phyloP scores from a whole-genome alignment of 2,888 invertebrate species.

The Scaptomyza cyrtandrae region DNA sequence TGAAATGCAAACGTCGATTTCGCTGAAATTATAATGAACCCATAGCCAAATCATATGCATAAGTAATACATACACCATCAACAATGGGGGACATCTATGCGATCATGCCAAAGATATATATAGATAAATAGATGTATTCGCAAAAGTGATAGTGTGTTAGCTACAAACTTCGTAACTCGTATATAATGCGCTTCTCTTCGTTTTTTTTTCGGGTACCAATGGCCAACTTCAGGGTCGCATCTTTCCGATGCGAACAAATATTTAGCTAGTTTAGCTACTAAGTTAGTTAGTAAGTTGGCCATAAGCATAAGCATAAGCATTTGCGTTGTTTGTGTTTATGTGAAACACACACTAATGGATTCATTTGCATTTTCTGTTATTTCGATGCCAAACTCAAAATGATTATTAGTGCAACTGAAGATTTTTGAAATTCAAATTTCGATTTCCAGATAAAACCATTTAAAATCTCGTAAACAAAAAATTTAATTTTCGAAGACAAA shows the following conservation, averaged over 20 bases:
- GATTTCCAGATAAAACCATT: background rate
- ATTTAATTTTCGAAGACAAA: too few relatives aligned
- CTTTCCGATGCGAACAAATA: slow-evolving; percentile 13
- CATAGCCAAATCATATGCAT: slow-evolving; percentile 50
- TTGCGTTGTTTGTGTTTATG: slow-evolving; percentile 4
- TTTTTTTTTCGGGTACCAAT: slow-evolving; percentile 17
- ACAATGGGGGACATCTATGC: slow-evolving; percentile 49
- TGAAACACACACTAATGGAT: slow-evolving; percentile 7
- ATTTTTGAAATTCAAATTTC: background rate
- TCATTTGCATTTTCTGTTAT: slow-evolving; percentile 20
- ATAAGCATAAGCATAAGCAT: background rate
- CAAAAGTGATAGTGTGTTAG: slow-evolving; percentile 59
- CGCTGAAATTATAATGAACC: slow-evolving; percentile 70
- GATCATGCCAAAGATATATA: slow-evolving; percentile 16
- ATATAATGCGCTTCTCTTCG: slow-evolving; percentile 36
- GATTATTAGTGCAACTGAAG: slow-evolving; percentile 38
- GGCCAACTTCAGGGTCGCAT: slow-evolving; percentile 55
- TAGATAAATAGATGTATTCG: slow-evolving; percentile 18
- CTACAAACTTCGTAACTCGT: slow-evolving; percentile 39
- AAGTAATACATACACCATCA: slow-evolving; percentile 13
- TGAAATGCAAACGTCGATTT: slow-evolving; percentile 75
- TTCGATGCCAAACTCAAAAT: slow-evolving; percentile 24
- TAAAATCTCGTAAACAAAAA: too few relatives aligned
- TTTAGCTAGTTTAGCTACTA: slow-evolving; percentile 12
- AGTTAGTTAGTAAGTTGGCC: slow-evolving; percentile 14